These are phyloP conservation scores for Oreotrochilus melanogaster DNA, from an alignment of 2,113 vertebrate species.

Conservation along the genomic window DNA sequence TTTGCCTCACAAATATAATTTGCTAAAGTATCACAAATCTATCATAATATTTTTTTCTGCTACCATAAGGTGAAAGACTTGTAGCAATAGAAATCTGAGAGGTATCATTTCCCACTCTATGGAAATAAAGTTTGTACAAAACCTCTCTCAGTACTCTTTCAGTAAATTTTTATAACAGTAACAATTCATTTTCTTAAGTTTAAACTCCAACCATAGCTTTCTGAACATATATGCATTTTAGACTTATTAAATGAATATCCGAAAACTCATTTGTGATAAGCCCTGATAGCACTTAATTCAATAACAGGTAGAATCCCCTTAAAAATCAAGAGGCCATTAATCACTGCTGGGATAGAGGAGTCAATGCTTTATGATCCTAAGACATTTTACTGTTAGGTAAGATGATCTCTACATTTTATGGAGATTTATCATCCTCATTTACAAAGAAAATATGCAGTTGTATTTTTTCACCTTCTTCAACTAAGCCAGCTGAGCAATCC, in stretches of 20 bases:
- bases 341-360: slow-evolving; percentile 14
- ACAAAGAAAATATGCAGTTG: background rate
- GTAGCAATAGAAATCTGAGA: background rate
- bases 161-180: background rate
- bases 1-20: background rate
- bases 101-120: rapidly evolving
- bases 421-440: slow-evolving; percentile 65
- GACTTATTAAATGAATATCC: background rate
- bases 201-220: background rate
- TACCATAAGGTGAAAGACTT: background rate
- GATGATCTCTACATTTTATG: slow-evolving; percentile 37
- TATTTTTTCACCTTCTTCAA: slow-evolving; percentile 52
- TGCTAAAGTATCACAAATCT: background rate
- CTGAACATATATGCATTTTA: background rate
- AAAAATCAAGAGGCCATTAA: slow-evolving; percentile 52
- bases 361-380: slow-evolving; percentile 49
- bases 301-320: slow-evolving; percentile 1
- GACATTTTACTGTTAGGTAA: background rate
- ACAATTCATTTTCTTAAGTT: background rate
- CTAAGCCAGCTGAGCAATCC: slow-evolving; percentile 48
- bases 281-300: background rate
- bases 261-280: slow-evolving; percentile 15
- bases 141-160: background rate
- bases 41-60: background rate
- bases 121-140: background rate